Evolutionary conservation across 1,140 invertebrate species (phyloP).

Genomic region (Solenopsis fugax): DNA sequence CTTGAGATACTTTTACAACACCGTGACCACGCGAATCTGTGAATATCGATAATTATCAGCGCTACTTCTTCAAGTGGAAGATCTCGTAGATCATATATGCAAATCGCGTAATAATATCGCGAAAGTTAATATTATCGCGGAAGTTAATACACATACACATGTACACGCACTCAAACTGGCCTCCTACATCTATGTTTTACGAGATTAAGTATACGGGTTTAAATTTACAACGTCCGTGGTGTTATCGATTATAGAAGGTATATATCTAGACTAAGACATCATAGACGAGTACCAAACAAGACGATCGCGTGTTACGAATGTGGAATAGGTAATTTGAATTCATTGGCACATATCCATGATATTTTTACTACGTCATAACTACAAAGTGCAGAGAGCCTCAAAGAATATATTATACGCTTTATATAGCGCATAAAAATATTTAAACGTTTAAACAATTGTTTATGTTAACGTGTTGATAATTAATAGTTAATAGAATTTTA

Average conservation of each 20-base stretch:
- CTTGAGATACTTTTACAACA: constrained; percentile 8
- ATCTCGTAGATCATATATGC: constrained; percentile 45
- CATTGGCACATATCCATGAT: not conserved
- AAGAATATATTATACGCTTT: not conserved
- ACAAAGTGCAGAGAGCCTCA: too few species aligned
- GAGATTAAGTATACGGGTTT: constrained; percentile 47
- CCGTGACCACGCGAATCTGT: not conserved
- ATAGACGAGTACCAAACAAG: constrained; percentile 24
- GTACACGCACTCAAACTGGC: not conserved
- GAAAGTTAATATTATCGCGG: constrained; percentile 30
- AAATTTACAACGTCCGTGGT: constrained; percentile 39
- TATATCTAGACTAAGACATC: not conserved
- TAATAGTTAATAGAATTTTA: not conserved
- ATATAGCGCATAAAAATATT: not conserved
- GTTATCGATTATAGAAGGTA: constrained; percentile 47
- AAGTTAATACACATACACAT: constrained; percentile 20
- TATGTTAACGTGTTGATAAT: not conserved
- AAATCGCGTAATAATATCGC: too few species aligned
- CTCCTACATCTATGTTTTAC: constrained; percentile 11
- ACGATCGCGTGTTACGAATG: not conserved
- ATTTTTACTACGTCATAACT: not conserved
- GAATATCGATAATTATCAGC: constrained; percentile 31
- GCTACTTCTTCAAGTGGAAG: constrained; percentile 40
- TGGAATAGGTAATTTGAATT: not conserved
- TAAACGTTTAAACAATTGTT: not conserved